Percentiles rank a stretch among this genome's conserved stretches.
Evolutionary conservation across 2,888 invertebrate species (phyloP).

Genomic region (Monochamus alternatus): DNA sequence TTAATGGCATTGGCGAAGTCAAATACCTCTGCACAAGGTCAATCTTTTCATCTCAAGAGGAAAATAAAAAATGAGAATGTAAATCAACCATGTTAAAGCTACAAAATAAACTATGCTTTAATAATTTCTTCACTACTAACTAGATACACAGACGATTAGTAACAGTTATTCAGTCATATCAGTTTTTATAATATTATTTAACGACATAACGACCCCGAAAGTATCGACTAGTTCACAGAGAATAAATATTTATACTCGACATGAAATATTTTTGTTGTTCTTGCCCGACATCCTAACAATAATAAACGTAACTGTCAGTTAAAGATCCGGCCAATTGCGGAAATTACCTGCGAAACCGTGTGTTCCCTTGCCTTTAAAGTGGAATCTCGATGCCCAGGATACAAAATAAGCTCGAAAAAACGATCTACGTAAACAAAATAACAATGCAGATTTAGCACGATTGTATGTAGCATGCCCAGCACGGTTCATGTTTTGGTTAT

Average conservation of each 20-base stretch:
- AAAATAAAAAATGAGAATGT: slow-evolving; percentile 34
- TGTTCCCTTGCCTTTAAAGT: background rate
- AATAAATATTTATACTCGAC: slow-evolving; percentile 1
- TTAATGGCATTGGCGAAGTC: slow-evolving; percentile 35
- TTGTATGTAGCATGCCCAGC: slow-evolving; percentile 21
- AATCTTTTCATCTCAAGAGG: slow-evolving; percentile 29
- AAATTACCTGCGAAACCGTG: background rate
- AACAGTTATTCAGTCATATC: background rate
- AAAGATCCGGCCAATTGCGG: background rate
- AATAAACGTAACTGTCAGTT: slow-evolving; percentile 6
- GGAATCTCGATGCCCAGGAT: background rate
- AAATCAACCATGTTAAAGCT: slow-evolving; percentile 26
- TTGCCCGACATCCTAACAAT: background rate
- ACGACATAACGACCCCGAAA: background rate
- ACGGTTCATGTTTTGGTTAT: slow-evolving; percentile 53
- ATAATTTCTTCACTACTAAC: background rate
- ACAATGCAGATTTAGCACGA: slow-evolving; percentile 51
- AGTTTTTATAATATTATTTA: slow-evolving; percentile 1
- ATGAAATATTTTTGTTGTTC: background rate
- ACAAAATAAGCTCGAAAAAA: slow-evolving; percentile 5
- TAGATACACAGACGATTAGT: background rate
- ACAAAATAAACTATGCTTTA: slow-evolving; percentile 32
- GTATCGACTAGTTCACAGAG: background rate
- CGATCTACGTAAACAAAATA: slow-evolving; percentile 47
- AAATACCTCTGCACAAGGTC: slow-evolving; percentile 36